phyloP scores from a whole-genome alignment of 2,113 vertebrate genomes.

The Sterrhoptilus dennistouni region DNA sequence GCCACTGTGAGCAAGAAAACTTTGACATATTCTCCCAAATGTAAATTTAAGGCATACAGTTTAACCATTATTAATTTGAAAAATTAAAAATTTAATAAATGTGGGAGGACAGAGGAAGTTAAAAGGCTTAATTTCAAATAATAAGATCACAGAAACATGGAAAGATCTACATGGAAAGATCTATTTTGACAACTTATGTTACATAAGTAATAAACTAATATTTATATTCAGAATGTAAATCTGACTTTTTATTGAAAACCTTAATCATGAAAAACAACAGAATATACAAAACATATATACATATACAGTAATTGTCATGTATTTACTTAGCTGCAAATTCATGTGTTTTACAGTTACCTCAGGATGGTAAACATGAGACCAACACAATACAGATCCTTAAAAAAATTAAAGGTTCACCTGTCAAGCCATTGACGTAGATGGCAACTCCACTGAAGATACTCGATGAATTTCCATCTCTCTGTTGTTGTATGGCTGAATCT shows the following conservation, averaged over 20 bases:
- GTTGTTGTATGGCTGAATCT: slow-evolving; percentile 84
- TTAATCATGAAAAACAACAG: background rate
- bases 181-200: background rate
- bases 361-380: background rate
- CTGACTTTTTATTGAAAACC: background rate
- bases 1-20: background rate
- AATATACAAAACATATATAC: background rate
- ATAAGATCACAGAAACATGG: background rate
- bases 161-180: background rate
- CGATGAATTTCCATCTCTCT: slow-evolving; percentile 83
- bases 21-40: background rate
- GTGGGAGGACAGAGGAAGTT: background rate
- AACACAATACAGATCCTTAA: background rate
- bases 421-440: slow-evolving; percentile 97
- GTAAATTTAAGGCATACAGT: background rate
- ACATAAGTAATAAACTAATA: background rate
- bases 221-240: background rate
- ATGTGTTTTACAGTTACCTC: background rate
- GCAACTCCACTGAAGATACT: slow-evolving; percentile 91
- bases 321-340: background rate
- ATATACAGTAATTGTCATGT: background rate
- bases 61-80: background rate
- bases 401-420: slow-evolving; percentile 79
- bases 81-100: background rate
- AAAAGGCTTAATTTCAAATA: background rate